Conservation (phyloP, 2,888 invertebrate genomes). For the Phragmatobia fuliginosa region DNA sequence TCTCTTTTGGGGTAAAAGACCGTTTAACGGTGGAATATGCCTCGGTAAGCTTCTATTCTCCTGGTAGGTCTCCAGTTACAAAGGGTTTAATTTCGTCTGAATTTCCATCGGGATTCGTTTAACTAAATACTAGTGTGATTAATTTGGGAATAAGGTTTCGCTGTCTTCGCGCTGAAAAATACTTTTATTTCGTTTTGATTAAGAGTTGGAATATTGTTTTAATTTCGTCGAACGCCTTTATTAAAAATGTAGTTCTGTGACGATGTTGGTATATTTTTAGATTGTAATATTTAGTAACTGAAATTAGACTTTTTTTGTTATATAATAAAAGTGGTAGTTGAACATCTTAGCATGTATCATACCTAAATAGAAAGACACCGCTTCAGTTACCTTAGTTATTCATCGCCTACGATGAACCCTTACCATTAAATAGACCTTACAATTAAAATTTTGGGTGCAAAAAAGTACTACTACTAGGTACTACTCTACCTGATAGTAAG, state of each 20-base stretch:
- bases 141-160: slow-evolving; percentile 27
- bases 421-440: background rate
- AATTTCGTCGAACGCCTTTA: background rate
- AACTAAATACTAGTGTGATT: slow-evolving; percentile 33
- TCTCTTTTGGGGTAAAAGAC: slow-evolving; percentile 34
- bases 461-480: too few relatives aligned
- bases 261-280: background rate
- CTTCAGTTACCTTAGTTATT: background rate
- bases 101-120: slow-evolving; percentile 44
- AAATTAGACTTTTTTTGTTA: background rate
- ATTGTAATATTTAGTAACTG: background rate
- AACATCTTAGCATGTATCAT: background rate
- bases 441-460: too few relatives aligned
- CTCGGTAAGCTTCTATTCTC: slow-evolving; percentile 27
- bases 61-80: slow-evolving; percentile 19
- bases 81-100: slow-evolving; percentile 31
- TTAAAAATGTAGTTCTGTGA: background rate
- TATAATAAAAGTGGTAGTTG: background rate
- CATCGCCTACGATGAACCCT: background rate
- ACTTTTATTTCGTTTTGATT: slow-evolving; percentile 10
- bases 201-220: background rate
- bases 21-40: slow-evolving; percentile 31
- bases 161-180: slow-evolving; percentile 9
- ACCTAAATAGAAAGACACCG: background rate
- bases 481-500: too few relatives aligned